phyloP scores from a whole-genome alignment of 2,888 invertebrate species.

The Timandra comae region DNA sequence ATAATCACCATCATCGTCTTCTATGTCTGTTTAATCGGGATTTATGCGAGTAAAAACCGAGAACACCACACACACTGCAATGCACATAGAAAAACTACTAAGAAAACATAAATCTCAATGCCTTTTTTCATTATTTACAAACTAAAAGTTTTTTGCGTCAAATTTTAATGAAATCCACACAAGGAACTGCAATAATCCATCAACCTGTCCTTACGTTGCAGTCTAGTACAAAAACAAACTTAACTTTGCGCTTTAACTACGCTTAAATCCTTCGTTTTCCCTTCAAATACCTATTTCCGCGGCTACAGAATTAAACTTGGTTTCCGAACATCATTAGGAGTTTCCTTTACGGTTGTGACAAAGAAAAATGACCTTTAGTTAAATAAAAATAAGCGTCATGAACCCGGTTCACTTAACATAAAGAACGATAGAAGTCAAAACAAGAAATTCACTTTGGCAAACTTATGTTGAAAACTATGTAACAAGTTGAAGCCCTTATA shows the following conservation, averaged over 20 bases:
- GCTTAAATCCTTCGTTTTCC: conserved; percentile 9
- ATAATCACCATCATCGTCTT: too few relatives aligned
- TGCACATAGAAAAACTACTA: too few relatives aligned
- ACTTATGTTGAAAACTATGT: not conserved
- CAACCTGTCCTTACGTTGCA: conserved; percentile 43
- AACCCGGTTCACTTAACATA: conserved; percentile 13
- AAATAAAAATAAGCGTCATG: conserved; percentile 25
- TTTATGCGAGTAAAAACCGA: too few relatives aligned
- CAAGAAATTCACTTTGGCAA: conserved; percentile 15
- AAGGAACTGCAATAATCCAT: conserved; percentile 49
- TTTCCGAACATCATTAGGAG: conserved; percentile 38
- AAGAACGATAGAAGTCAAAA: conserved; percentile 25
- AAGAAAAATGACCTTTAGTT: conserved; percentile 28
- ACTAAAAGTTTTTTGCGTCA: conserved; percentile 14
- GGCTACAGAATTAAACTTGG: conserved; percentile 35
- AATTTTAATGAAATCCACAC: conserved; percentile 44
- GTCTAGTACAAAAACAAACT: conserved; percentile 32
- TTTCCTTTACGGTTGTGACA: conserved; percentile 21
- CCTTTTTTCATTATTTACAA: too few relatives aligned
- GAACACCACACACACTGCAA: too few relatives aligned
- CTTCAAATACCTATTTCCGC: conserved; percentile 17
- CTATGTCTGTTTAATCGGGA: too few relatives aligned
- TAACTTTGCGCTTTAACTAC: conserved; percentile 22
- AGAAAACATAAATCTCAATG: too few relatives aligned
- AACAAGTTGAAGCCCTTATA: conserved; percentile 4